Evolutionary conservation across 2,797 vertebrate species (phyloP).

Genomic region (Oophaga sylvatica): DNA sequence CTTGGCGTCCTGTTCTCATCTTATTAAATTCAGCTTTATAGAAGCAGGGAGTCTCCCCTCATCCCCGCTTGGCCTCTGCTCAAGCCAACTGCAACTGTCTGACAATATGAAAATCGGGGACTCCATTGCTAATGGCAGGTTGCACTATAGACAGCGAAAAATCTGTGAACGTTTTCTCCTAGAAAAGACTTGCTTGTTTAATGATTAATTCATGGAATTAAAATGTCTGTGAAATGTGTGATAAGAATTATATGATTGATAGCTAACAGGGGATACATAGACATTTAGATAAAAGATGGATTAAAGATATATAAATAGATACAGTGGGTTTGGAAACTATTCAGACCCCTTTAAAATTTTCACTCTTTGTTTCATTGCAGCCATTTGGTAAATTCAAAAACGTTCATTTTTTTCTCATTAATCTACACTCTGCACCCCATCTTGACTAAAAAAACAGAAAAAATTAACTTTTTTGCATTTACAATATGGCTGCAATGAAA

Average conservation of each 20-base stretch:
- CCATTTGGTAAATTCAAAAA: no score
- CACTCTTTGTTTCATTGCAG: no score
- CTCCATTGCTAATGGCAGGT: slow-evolving; percentile 89
- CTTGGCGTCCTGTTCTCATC: slow-evolving; percentile 87
- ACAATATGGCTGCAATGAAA: no score
- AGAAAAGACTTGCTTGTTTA: not conserved
- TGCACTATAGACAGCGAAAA: slow-evolving; percentile 78
- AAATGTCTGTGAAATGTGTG: not conserved
- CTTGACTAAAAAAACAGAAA: no score
- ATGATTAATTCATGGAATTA: not conserved
- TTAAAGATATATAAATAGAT: not conserved
- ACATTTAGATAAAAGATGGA: not conserved
- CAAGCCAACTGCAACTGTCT: slow-evolving; percentile 85
- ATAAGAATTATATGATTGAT: not conserved
- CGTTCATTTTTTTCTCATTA: no score
- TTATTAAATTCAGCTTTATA: slow-evolving; percentile 92
- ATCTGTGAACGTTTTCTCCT: slow-evolving; percentile 67
- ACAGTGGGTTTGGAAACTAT: no score
- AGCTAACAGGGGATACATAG: not conserved
- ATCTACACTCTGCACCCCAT: no score
- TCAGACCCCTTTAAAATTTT: no score
- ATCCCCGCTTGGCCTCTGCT: slow-evolving; percentile 79
- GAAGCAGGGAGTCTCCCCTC: slow-evolving; percentile 82
- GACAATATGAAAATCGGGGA: slow-evolving; percentile 87
- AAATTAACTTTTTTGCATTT: no score